Evolutionary conservation across 2,113 vertebrate genomes (phyloP), one percentile per base, ranked within the genome.

Genomic region (Stigmatopora nigra): DNA sequence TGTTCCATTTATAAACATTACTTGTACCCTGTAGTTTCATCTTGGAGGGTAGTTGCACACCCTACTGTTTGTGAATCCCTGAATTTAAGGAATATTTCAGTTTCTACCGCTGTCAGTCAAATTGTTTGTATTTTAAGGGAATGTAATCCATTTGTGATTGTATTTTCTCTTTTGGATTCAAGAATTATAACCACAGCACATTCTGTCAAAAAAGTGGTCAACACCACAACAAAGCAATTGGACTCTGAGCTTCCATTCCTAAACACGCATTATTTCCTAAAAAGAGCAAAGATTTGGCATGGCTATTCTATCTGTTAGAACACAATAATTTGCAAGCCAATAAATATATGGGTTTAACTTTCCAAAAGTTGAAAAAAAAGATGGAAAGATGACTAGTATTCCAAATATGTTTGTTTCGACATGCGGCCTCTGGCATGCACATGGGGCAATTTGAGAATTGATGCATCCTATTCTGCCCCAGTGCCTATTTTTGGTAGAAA

Each of bases 201-300:
- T 20, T 60, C 38, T 19, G 58, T 60, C n/a, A 38, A 78, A 72
- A 65, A 81, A 51, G 63, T 35, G 45, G 63, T 41, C 56, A 14
- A 75, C 60, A 76, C 67, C 66, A 76, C 72, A 84, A 82, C 78
- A 84, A 77, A 87, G 82, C 78, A 77, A 71, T 82, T 63, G 64
- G 70, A 65, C 51, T 55, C 56, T 76, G 80, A 79, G 47, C 61
- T 57, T 53, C 31, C 45, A 44, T 71, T 56, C 52, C 71, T 71
- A 49, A 68, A 77, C n/a, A 75, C 71, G 69, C 82, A 63, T 74
- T 57, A 69, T 80, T 82, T 85, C 82, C 82, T 84, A 57, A 25
- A 69, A 1, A 9, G 45, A 72, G 77, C 63, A 67, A 63, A 64
- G 64, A 61, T 3, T 61, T 61, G 59, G 19, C 41, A 20, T 20